These are phyloP conservation scores for Oncopeltus fasciatus DNA, from an alignment of 1,140 invertebrate species.

Conservation along the genomic window DNA sequence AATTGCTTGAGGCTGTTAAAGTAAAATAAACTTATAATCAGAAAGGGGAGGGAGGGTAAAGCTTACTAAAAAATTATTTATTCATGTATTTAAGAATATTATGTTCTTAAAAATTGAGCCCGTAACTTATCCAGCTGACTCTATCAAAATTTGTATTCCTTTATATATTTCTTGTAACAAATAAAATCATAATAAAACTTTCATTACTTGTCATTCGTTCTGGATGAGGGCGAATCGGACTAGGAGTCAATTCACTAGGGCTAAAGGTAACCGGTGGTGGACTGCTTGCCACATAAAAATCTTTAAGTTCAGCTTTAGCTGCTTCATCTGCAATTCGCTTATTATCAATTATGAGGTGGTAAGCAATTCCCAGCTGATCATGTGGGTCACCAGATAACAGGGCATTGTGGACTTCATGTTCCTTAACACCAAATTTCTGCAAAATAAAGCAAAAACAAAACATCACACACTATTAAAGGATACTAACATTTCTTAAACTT, in stretches of 20 bases:
- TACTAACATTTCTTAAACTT: no score
- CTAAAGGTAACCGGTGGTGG: conserved; percentile 51
- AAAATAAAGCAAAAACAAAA: no score
- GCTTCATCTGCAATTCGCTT: conserved; percentile 92
- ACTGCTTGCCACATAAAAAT: conserved; percentile 86
- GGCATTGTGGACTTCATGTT: conserved; percentile 85
- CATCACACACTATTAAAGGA: no score
- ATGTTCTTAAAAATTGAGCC: no score
- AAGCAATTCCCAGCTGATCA: conserved; percentile 95
- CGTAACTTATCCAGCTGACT: no score
- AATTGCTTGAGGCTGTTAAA: no score
- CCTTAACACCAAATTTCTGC: conserved; percentile 82
- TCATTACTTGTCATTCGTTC: conserved; percentile 58
- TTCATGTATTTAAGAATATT: no score
- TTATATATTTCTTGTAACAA: no score
- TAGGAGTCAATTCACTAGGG: conserved; percentile 31
- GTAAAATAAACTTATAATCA: no score
- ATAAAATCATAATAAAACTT: background rate
- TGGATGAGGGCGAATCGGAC: conserved; percentile 70
- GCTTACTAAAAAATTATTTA: no score
- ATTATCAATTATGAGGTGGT: conserved; percentile 98
- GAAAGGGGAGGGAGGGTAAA: no score
- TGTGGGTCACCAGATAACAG: conserved; percentile 90
- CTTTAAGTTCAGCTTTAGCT: conserved; percentile 84
- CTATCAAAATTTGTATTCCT: no score